These are phyloP conservation scores for Alviniconcha marisindica DNA, from an alignment of 1,140 invertebrate genomes.

Conservation along the genomic window DNA sequence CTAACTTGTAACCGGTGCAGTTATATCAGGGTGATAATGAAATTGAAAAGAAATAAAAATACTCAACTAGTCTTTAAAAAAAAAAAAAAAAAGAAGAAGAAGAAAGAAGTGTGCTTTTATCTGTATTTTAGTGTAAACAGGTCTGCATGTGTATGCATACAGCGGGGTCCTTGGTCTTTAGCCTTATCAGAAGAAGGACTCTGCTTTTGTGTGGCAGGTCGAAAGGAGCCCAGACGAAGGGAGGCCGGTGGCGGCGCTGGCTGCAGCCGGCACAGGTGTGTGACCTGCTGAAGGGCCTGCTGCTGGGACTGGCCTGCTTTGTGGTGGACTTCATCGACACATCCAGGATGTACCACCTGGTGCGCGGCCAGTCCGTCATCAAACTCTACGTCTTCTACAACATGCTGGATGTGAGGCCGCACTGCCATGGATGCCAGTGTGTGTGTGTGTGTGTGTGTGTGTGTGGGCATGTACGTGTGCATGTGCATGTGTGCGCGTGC, in stretches of 20 bases:
- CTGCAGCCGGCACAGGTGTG: conserved; percentile 95
- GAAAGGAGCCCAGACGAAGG: neutral
- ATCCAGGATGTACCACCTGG: conserved; percentile 98
- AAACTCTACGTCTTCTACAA: conserved; percentile 99
- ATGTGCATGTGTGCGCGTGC: neutral
- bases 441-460: conserved; percentile 23
- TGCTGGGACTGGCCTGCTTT: conserved; percentile 89
- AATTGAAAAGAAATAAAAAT: no score
- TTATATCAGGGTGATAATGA: no score
- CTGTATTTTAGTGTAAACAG: no score
- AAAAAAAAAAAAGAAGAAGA: no score
- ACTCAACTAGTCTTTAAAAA: no score
- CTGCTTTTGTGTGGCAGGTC: no score
- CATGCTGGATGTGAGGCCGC: conserved; percentile 91
- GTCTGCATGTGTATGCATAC: no score
- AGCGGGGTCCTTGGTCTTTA: no score
- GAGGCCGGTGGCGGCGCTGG: conserved; percentile 34
- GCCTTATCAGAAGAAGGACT: no score
- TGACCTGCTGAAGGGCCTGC: conserved; percentile 95
- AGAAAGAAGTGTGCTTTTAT: no score
- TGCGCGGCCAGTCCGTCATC: conserved; percentile 98
- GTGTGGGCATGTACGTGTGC: neutral
- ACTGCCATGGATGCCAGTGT: neutral
- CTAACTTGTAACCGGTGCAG: no score
- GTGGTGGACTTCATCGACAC: conserved; percentile 95